Base-by-base conservation (phyloP, 2,888 invertebrate genomes). In the Chrysotoxum bicinctum region DNA sequence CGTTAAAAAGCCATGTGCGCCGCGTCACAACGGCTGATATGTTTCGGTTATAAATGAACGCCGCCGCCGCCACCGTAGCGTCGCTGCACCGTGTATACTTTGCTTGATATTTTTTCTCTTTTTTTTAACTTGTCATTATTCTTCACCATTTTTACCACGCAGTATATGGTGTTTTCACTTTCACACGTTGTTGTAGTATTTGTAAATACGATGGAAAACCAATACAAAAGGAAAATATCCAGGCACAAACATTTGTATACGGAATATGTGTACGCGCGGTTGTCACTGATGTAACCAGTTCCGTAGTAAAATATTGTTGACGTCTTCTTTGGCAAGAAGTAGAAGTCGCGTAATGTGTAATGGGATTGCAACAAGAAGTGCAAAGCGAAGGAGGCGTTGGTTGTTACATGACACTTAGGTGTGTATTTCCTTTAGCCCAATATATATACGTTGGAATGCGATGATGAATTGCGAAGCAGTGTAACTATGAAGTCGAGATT, bases 91-190 rank as follows among this genome's bases (percentile, higher is more conserved):
- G 2, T 40, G 40, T 37, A 60, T 72, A 72, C 32, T 58, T 72
- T 48, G 8, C 10, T 16, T 37, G 52, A 58, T 26, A 9, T 43
- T 69, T 50, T 14, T 50, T 23, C 58, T 23, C 4, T 43, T 54
- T 52, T 2, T 40, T 3, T 40, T 23, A 23, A 66, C 14, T 32
- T 50, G 43, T 45, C 43, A 64, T 45, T 64, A 64, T 56, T 70
- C 16, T 72, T 26, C 43, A 45, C 52, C 40, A 43, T 54, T 62
- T 54, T 10, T 54, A 58, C 48, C 66, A 82, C 72, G 45, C 60
- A 68, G 21, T 50, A 23, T 50, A 23, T 50, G 19, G 16, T 40
- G 43, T 82, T 81, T 81, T 81, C 81, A 81, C 75, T 82, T 82
- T 76, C 72, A 82, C 76, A 76, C 70, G 58, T 58, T 8, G 14